phyloP scores from a whole-genome alignment of 1,140 invertebrate species.

The Aphelinus certus region DNA sequence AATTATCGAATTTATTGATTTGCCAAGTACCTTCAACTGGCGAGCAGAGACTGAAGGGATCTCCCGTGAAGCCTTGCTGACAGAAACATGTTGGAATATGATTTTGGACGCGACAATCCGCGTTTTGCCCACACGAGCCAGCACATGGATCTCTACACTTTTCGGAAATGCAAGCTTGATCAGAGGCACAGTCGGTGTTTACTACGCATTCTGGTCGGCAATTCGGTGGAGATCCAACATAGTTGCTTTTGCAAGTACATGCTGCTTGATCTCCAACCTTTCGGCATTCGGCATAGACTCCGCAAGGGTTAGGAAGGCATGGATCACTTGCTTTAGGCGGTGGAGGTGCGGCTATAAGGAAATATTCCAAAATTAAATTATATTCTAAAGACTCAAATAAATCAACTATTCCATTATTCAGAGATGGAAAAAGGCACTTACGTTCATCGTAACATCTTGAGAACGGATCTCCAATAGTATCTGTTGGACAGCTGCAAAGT shows the following conservation, averaged over 20 bases:
- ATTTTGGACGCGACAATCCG: slow-evolving; percentile 78
- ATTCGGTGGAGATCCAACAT: slow-evolving; percentile 68
- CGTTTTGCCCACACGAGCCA: slow-evolving; percentile 75
- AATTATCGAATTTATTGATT: background rate
- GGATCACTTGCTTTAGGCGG: slow-evolving; percentile 53
- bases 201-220: slow-evolving; percentile 70
- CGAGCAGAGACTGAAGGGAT: slow-evolving; percentile 71
- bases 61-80: slow-evolving; percentile 71
- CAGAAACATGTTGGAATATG: slow-evolving; percentile 80
- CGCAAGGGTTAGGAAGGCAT: slow-evolving; percentile 66
- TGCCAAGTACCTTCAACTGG: slow-evolving; percentile 53
- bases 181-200: slow-evolving; percentile 66
- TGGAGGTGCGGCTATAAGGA: slow-evolving; percentile 39
- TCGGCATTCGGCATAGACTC: slow-evolving; percentile 67
- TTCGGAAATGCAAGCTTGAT: slow-evolving; percentile 69
- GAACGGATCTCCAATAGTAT: slow-evolving; percentile 79
- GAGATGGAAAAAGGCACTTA: slow-evolving; percentile 37
- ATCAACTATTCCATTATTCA: background rate
- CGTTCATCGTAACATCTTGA: slow-evolving; percentile 64
- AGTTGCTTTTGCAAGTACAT: slow-evolving; percentile 69
- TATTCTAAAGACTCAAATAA: slow-evolving; percentile 24
- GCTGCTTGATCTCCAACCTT: slow-evolving; percentile 66
- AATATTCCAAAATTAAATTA: slow-evolving; percentile 35
- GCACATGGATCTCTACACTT: slow-evolving; percentile 78
- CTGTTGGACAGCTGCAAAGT: slow-evolving; percentile 75